phyloP scores from a whole-genome alignment of 2,797 vertebrate genomes.

The Rhinophrynus dorsalis region DNA sequence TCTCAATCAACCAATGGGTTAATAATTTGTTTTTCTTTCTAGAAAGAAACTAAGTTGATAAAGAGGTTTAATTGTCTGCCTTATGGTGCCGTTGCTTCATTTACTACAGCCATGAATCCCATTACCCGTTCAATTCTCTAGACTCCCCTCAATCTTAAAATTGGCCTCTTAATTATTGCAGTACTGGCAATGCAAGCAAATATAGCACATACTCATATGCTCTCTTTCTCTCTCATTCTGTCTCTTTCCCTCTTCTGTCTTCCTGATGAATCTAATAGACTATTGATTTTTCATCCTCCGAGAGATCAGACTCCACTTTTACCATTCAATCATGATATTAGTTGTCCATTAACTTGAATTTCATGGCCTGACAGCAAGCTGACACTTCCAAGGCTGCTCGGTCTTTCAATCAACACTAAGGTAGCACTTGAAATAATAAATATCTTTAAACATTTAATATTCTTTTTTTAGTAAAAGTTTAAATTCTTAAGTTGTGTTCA shows the following conservation, averaged over 20 bases:
- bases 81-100: constrained; percentile 72
- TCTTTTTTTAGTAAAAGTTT: too few relatives aligned
- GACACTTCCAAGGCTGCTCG: constrained; percentile 63
- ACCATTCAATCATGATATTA: constrained; percentile 89
- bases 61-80: constrained; percentile 88
- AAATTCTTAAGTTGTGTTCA: too few relatives aligned
- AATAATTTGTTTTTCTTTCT: constrained; percentile 60
- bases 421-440: constrained; percentile 57
- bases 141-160: constrained; percentile 62
- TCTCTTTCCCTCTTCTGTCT: constrained; percentile 60
- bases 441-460: constrained; percentile 47
- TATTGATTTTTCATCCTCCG: constrained; percentile 93
- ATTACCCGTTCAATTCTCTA: constrained; percentile 70
- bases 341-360: constrained; percentile 85
- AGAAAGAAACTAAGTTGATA: constrained; percentile 70
- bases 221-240: constrained; percentile 22
- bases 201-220: constrained; percentile 39
- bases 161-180: constrained; percentile 70
- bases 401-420: constrained; percentile 61
- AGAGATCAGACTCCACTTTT: constrained; percentile 80
- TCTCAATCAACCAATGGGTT: too few relatives aligned
- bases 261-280: constrained; percentile 85
- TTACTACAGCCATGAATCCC: constrained; percentile 73
- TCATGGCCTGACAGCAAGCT: constrained; percentile 68
- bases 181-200: constrained; percentile 59